phyloP scores from a whole-genome alignment of 2,113 vertebrate species.

The Rynchops niger region DNA sequence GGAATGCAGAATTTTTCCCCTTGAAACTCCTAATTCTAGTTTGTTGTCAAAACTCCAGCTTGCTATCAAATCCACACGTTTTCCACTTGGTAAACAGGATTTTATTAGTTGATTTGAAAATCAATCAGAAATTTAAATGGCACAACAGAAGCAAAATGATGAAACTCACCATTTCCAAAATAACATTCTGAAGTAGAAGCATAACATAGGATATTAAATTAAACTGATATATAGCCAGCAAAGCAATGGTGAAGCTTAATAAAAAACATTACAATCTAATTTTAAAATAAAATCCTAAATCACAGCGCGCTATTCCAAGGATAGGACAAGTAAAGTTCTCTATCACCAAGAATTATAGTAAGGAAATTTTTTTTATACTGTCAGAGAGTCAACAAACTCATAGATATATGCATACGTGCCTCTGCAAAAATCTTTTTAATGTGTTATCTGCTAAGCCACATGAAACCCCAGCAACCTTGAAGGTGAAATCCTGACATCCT shows the following conservation, averaged over 20 bases:
- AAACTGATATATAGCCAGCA: not conserved
- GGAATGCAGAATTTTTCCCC: not conserved
- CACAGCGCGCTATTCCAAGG: not conserved
- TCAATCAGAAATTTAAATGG: not conserved
- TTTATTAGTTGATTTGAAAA: not conserved
- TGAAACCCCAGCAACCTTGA: not conserved
- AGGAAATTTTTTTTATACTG: not conserved
- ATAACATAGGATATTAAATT: not conserved
- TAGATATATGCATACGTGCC: too few species aligned
- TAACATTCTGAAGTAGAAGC: not conserved
- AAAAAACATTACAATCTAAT: not conserved
- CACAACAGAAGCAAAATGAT: not conserved
- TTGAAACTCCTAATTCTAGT: not conserved
- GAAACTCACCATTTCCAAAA: not conserved
- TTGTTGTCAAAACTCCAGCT: not conserved
- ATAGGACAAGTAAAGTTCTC: not conserved
- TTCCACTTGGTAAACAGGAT: not conserved
- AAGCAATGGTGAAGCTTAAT: not conserved
- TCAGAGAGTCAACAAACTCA: not conserved
- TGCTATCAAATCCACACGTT: not conserved
- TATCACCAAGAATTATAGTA: not conserved
- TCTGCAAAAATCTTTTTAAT: not conserved
- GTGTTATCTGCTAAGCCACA: not conserved
- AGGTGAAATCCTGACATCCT: not conserved
- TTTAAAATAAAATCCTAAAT: not conserved